These are phyloP conservation scores for Anorthoa munda DNA, from an alignment of 2,888 invertebrate genomes.

Conservation along the genomic window DNA sequence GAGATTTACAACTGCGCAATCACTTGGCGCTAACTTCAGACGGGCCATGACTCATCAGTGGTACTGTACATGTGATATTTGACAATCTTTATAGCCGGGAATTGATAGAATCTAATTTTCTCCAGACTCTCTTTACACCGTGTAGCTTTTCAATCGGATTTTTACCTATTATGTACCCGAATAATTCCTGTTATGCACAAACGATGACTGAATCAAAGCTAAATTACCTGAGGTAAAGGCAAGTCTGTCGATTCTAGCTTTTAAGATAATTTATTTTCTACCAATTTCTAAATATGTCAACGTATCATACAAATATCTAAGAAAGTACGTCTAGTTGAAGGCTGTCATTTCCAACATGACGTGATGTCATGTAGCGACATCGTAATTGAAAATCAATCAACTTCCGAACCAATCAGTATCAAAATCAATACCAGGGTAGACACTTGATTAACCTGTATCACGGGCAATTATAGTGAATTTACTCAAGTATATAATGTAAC, in stretches of 20 bases:
- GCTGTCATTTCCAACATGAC: slow-evolving; percentile 35
- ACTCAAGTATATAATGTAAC: neutral
- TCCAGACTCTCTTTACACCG: no score
- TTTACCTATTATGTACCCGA: no score
- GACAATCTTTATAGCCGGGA: no score
- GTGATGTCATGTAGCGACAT: slow-evolving; percentile 12
- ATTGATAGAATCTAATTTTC: no score
- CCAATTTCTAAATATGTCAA: neutral
- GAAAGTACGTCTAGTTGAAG: slow-evolving; percentile 6
- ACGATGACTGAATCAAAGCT: neutral
- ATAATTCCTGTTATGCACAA: no score
- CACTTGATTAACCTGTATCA: slow-evolving; percentile 41
- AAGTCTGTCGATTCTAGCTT: neutral
- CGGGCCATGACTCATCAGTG: no score
- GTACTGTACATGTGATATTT: no score
- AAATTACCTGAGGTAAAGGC: neutral
- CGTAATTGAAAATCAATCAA: slow-evolving; percentile 53
- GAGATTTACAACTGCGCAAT: no score
- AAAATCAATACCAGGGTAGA: slow-evolving; percentile 18
- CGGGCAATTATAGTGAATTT: neutral
- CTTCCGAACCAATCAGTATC: slow-evolving; percentile 22
- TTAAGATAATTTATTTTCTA: neutral
- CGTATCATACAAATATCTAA: neutral
- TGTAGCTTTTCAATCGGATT: no score
- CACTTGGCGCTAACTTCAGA: no score